These are phyloP conservation scores for Pseudorectes ferrugineus DNA, from an alignment of 2,113 vertebrate genomes.

Conservation along the genomic window DNA sequence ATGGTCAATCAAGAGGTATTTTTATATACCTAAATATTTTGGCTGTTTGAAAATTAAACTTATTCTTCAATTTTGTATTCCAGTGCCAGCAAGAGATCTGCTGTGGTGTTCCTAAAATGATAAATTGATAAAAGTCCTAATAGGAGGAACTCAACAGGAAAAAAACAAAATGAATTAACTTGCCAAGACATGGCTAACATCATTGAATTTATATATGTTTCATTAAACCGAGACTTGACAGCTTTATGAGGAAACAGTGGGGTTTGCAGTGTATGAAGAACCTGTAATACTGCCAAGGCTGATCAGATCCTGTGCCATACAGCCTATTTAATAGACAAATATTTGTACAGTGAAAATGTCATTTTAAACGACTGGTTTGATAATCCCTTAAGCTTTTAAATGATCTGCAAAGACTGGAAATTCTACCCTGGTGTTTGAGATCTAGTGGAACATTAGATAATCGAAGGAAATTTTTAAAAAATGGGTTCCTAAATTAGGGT, in stretches of 20 bases:
- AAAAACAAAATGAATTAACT: conserved; percentile 73
- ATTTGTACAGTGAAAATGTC: conserved; percentile 81
- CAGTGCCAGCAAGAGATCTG: conserved; percentile 1
- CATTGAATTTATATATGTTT: conserved; percentile 78
- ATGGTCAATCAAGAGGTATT: conserved; percentile 14
- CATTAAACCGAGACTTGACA: conserved; percentile 78
- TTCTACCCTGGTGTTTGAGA: conserved; percentile 64
- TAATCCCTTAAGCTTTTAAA: conserved; percentile 81
- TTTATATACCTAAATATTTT: conserved; percentile 61
- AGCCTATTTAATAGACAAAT: conserved; percentile 80
- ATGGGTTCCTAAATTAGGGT: background rate
- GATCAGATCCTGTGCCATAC: conserved; percentile 71
- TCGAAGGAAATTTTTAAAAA: conserved; percentile 52
- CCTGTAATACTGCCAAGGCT: conserved; percentile 76
- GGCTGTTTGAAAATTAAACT: conserved; percentile 65
- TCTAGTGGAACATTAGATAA: conserved; percentile 59
- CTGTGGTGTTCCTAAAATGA: conserved; percentile 50
- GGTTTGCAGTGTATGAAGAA: conserved; percentile 75
- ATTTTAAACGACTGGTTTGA: conserved; percentile 76
- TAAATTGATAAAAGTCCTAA: conserved; percentile 65
- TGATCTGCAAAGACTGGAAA: conserved; percentile 76
- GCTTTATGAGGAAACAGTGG: conserved; percentile 82
- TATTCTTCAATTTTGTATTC: conserved; percentile 60
- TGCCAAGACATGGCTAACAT: conserved; percentile 72
- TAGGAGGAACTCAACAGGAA: conserved; percentile 48